phyloP scores from a whole-genome alignment of 2,888 invertebrate species.

The Leptinotarsa haldemani region DNA sequence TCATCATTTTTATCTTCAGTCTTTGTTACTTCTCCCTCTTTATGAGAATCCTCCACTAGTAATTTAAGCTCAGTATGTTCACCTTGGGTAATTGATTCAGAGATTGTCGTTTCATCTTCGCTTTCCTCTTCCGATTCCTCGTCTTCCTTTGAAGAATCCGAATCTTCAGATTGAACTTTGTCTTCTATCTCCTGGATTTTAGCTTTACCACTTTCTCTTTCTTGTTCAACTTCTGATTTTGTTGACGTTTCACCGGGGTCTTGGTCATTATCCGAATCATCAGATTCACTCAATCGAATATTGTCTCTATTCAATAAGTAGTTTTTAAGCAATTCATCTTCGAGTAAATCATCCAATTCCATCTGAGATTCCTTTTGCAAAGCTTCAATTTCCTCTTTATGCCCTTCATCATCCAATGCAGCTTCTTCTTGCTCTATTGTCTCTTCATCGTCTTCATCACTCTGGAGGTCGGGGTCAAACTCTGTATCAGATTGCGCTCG shows the following conservation, averaged over 20 bases:
- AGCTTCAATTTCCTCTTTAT: conserved; percentile 82
- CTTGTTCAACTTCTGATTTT: conserved; percentile 66
- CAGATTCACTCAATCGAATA: conserved; percentile 66
- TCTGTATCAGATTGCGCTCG: conserved; percentile 75
- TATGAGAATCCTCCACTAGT: conserved; percentile 67
- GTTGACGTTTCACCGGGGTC: conserved; percentile 36
- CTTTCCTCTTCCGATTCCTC: conserved; percentile 58
- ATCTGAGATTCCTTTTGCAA: conserved; percentile 90
- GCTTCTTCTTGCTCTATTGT: conserved; percentile 89
- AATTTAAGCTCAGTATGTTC: conserved; percentile 68
- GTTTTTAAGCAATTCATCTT: conserved; percentile 81
- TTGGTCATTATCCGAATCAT: conserved; percentile 53
- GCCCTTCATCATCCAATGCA: conserved; percentile 68
- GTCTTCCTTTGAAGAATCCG: conserved; percentile 51
- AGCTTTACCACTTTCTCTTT: conserved; percentile 76
- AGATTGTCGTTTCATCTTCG: conserved; percentile 52
- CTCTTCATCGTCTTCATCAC: conserved; percentile 90
- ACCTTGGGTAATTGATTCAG: conserved; percentile 55
- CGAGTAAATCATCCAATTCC: conserved; percentile 88
- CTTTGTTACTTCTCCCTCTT: conserved; percentile 60
- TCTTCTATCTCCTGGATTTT: conserved; percentile 68
- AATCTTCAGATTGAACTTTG: conserved; percentile 67
- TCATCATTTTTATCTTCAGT: conserved; percentile 71
- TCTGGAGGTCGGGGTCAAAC: conserved; percentile 82
- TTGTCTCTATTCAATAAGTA: conserved; percentile 79